Evolutionary conservation across 1,140 invertebrate genomes (phyloP).

Genomic region (Pseudomyrmex dendroicus): DNA sequence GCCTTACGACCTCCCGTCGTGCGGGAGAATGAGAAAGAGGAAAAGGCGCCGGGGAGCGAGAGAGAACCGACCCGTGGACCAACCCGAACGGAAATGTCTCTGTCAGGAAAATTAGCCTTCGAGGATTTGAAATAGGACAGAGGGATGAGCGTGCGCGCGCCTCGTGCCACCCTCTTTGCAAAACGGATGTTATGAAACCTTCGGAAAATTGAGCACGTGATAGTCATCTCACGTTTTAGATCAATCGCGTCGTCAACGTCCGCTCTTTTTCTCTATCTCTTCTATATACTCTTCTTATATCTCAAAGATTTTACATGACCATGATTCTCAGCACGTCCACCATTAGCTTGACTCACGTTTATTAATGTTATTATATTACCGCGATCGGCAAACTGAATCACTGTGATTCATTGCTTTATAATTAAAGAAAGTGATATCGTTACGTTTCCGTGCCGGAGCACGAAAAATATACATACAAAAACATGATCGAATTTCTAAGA

Average conservation of each 20-base stretch:
- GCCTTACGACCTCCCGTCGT: slow-evolving; percentile 32
- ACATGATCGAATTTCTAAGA: neutral
- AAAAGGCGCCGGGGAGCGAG: neutral
- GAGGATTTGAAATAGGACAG: slow-evolving; percentile 66
- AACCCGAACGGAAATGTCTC: slow-evolving; percentile 69
- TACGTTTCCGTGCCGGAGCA: neutral
- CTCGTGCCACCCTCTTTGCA: neutral
- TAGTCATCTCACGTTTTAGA: slow-evolving; percentile 56
- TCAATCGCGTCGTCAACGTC: slow-evolving; percentile 24
- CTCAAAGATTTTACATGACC: slow-evolving; percentile 12
- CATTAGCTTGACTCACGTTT: slow-evolving; percentile 3
- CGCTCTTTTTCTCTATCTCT: neutral
- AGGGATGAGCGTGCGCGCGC: slow-evolving; percentile 27
- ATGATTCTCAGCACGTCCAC: slow-evolving; percentile 18
- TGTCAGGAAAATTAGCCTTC: slow-evolving; percentile 73
- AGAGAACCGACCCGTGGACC: slow-evolving; percentile 17
- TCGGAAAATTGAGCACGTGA: slow-evolving; percentile 68
- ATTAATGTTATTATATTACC: neutral
- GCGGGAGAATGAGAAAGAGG: slow-evolving; percentile 1
- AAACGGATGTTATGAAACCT: slow-evolving; percentile 67
- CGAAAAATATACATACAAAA: neutral
- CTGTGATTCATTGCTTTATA: neutral
- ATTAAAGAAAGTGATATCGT: neutral
- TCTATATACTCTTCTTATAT: neutral
- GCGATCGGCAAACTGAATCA: slow-evolving; percentile 8